Evolutionary conservation across 1,140 invertebrate genomes (phyloP), one percentile per base, ranked within the genome.

Genomic region (Matsumurasca onukii): DNA sequence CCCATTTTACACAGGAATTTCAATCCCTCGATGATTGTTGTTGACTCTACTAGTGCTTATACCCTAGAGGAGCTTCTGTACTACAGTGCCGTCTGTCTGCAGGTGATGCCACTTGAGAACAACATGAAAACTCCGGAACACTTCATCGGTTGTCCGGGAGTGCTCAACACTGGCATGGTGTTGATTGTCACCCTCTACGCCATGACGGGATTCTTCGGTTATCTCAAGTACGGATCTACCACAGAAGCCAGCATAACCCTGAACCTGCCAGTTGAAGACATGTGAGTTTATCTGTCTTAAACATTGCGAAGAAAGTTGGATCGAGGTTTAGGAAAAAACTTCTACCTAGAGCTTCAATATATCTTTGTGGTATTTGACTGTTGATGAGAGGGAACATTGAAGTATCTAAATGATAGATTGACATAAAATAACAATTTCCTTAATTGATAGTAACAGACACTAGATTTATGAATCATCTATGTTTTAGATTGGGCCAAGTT

Each of bases 51-150:
- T n/a, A n/a, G n/a, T n/a, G n/a, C n/a, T n/a, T n/a, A n/a, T n/a
- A n/a, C n/a, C n/a, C n/a, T n/a, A n/a, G n/a, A n/a, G n/a, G n/a
- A n/a, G n/a, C n/a, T n/a, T n/a, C n/a, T n/a, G n/a, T n/a, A n/a
- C n/a, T n/a, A n/a, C n/a, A n/a, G n/a, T n/a, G n/a, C n/a, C 5
- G 5, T 39, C 34, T 39, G 34, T 39, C 17, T 75, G 29, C 67
- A 86, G 84, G 84, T 95, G 2, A 91, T 97, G 86, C 94, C 94
- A 0, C 78, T 97, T 68, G 93, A 96, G 79, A 95, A 95, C 76
- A 89, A 88, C 66, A 96, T 97, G 93, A 88, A 88, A 77, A 89
- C 87, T 3, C 92, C 92, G 0, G 81, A 87, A 69, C 83, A 91
- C 68, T 92, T 96, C 80, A 82, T 89, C 12, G 92, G 93, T 9